A percentile compares a stretch with the other conserved stretches of the same genome.
phyloP scores from a whole-genome alignment of 2,888 invertebrate species.

The Hecatera dysodea region DNA sequence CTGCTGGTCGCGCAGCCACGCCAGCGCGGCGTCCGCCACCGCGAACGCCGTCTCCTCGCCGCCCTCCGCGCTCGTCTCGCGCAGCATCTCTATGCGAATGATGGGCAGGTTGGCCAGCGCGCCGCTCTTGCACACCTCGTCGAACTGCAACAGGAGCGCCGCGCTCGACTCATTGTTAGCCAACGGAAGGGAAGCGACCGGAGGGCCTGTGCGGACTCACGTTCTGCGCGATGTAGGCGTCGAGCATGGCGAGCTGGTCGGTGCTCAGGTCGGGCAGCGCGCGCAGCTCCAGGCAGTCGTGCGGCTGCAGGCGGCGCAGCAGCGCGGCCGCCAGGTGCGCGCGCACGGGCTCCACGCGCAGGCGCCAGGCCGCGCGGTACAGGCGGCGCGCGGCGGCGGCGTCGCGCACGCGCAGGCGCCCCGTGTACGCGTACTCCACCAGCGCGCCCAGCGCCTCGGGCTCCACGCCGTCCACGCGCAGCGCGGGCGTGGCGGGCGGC shows the following conservation, averaged over 20 bases:
- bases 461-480: constrained; percentile 68
- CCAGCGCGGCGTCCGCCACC: constrained; percentile 92
- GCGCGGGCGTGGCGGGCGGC: constrained; percentile 70
- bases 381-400: constrained; percentile 92
- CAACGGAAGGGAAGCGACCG: not conserved
- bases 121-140: constrained; percentile 92
- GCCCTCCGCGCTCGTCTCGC: constrained; percentile 93
- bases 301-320: constrained; percentile 91
- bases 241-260: constrained; percentile 88
- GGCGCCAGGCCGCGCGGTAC: constrained; percentile 94
- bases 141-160: constrained; percentile 87
- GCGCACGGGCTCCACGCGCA: constrained; percentile 94
- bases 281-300: constrained; percentile 91
- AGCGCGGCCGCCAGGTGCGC: constrained; percentile 93
- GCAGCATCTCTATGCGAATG: constrained; percentile 94
- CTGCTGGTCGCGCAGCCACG: constrained; percentile 90
- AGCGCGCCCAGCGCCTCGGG: constrained; percentile 91
- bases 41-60: constrained; percentile 89
- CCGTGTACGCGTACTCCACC: constrained; percentile 92
- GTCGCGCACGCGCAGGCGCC: constrained; percentile 90
- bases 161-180: not conserved
- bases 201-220: constrained; percentile 82
- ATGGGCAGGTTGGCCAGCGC: constrained; percentile 92
- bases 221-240: constrained; percentile 93
- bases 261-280: constrained; percentile 92